These are phyloP conservation scores for Metalampra italica DNA, from an alignment of 2,888 invertebrate genomes.

Conservation along the genomic window DNA sequence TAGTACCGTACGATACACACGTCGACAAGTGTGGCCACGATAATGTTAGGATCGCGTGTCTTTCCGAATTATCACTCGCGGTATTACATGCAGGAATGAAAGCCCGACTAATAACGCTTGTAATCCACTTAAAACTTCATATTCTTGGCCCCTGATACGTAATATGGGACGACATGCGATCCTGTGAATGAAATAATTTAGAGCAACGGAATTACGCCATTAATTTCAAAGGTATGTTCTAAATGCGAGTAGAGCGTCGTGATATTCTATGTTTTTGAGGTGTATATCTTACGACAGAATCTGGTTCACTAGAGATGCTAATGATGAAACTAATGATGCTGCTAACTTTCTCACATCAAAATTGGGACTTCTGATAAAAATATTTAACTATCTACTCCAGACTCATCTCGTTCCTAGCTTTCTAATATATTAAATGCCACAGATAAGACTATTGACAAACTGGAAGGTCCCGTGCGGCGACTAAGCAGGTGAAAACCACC, in stretches of 20 bases:
- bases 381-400: no score
- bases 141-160: slow-evolving; percentile 21
- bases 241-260: neutral
- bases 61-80: slow-evolving; percentile 46
- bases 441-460: no score
- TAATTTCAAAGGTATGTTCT: neutral
- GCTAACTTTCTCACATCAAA: no score
- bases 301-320: no score
- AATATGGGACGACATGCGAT: slow-evolving; percentile 26
- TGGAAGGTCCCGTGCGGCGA: no score
- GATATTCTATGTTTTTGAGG: no score
- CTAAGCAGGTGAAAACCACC: no score
- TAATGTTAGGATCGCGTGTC: slow-evolving; percentile 59
- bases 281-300: no score
- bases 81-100: slow-evolving; percentile 52
- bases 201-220: neutral
- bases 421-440: no score
- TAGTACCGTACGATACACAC: slow-evolving; percentile 18
- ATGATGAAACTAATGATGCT: no score
- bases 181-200: slow-evolving; percentile 23
- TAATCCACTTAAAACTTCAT: slow-evolving; percentile 62
- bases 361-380: no score
- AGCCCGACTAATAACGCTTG: slow-evolving; percentile 50
- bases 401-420: no score
- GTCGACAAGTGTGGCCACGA: slow-evolving; percentile 32